A percentile compares a stretch with the other conserved stretches of the same genome.
phyloP scores from a whole-genome alignment of 2,113 vertebrate genomes.

The Gnathonemus echidnorhynchus region DNA sequence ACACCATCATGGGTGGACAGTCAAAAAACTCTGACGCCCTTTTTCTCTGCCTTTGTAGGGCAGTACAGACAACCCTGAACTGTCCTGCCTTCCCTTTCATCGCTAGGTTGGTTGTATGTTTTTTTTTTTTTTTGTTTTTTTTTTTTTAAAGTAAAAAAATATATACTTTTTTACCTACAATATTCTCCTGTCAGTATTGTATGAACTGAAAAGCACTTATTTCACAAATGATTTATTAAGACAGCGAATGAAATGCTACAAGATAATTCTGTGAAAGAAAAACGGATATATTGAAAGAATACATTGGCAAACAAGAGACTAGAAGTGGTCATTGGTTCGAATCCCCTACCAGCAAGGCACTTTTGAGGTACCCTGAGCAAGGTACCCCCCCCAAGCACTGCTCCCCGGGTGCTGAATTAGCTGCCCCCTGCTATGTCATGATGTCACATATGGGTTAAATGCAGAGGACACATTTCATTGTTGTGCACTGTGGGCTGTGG shows the following conservation, averaged over 20 bases:
- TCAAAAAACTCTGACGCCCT: neutral
- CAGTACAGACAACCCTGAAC: neutral
- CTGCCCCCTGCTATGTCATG: too few relatives aligned
- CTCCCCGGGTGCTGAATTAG: too few relatives aligned
- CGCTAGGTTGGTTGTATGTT: neutral
- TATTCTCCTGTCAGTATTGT: neutral
- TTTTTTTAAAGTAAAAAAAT: too few relatives aligned
- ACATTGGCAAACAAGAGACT: neutral
- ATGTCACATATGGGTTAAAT: too few relatives aligned
- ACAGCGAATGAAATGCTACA: neutral
- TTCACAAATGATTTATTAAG: neutral
- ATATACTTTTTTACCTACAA: neutral
- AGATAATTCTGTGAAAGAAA: neutral
- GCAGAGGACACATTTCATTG: too few relatives aligned
- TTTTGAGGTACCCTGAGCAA: too few relatives aligned
- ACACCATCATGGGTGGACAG: neutral
- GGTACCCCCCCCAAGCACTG: too few relatives aligned
- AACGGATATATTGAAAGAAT: neutral
- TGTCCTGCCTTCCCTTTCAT: neutral
- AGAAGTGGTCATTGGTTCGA: too few relatives aligned
- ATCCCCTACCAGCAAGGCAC: too few relatives aligned
- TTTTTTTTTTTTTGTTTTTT: too few relatives aligned
- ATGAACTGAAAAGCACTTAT: neutral
- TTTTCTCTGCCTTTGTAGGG: neutral
- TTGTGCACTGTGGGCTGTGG: too few relatives aligned